phyloP scores from a whole-genome alignment of 2,888 invertebrate genomes.

The Drosophila mayaguana region DNA sequence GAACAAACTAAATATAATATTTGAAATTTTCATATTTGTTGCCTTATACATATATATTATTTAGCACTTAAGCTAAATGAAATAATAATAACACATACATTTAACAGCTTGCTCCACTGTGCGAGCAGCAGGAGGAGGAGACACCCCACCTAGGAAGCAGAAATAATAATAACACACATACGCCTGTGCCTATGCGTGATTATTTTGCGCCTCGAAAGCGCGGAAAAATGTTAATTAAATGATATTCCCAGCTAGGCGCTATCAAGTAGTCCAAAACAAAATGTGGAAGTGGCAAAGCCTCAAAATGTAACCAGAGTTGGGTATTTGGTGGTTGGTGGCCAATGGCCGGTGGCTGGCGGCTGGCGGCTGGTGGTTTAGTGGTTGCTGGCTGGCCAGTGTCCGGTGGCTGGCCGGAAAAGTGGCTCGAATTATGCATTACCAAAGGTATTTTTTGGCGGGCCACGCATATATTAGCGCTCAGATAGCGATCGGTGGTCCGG shows the following conservation, averaged over 20 bases:
- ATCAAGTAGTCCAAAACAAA: conserved; percentile 16
- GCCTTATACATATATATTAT: too few relatives aligned
- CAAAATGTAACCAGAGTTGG: conserved; percentile 46
- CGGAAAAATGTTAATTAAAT: conserved; percentile 77
- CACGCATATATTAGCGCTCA: conserved; percentile 76
- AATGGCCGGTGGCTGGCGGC: conserved; percentile 14
- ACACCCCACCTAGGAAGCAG: not conserved
- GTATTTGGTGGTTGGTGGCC: conserved; percentile 19
- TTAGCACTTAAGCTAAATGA: too few relatives aligned
- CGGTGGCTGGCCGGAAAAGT: conserved; percentile 75
- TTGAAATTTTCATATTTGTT: too few relatives aligned
- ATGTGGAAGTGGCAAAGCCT: conserved; percentile 36
- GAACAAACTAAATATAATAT: too few relatives aligned
- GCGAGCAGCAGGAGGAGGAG: not conserved
- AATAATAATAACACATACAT: not conserved
- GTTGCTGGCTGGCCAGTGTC: conserved; percentile 39
- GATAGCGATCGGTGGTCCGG: conserved; percentile 69
- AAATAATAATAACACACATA: conserved; percentile 21
- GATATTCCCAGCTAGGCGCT: conserved; percentile 69
- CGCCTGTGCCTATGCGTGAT: conserved; percentile 72
- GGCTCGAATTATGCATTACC: conserved; percentile 78
- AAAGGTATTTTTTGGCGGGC: conserved; percentile 64
- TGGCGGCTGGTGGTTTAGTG: conserved; percentile 15
- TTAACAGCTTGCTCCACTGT: conserved; percentile 19
- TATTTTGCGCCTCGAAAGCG: conserved; percentile 78